Conservation (phyloP, 2,113 vertebrate species). For the Siphamia tubifer region DNA sequence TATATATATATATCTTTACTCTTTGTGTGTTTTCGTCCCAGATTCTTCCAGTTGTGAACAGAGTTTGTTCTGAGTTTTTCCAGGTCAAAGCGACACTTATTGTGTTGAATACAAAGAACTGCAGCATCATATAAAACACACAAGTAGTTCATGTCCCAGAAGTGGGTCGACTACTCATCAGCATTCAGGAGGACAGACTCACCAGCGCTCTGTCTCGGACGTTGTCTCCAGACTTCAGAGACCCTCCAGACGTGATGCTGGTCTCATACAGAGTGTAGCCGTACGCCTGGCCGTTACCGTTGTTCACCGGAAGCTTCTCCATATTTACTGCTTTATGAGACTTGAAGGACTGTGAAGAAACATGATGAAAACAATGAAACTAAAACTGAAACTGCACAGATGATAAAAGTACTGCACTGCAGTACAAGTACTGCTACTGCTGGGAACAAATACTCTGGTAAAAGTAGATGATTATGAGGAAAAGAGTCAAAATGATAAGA, state of each 20-base stretch:
- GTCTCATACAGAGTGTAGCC: slow-evolving; percentile 95
- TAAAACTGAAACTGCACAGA: no score
- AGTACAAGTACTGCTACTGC: no score
- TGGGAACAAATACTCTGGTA: no score
- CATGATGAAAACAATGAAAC: neutral
- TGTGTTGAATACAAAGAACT: neutral
- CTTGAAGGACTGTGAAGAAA: slow-evolving; percentile 80
- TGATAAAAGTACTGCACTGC: no score
- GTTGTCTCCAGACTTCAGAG: slow-evolving; percentile 79
- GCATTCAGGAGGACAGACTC: slow-evolving; percentile 8
- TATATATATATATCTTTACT: no score
- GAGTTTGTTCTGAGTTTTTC: no score
- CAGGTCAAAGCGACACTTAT: no score
- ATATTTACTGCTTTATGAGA: slow-evolving; percentile 86
- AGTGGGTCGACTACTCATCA: neutral
- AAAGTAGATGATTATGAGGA: no score
- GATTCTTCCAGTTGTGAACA: no score
- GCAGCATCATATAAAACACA: neutral
- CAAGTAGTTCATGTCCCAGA: neutral
- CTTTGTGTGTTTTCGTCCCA: no score
- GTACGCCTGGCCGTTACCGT: slow-evolving; percentile 85
- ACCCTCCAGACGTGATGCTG: slow-evolving; percentile 81
- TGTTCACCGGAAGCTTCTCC: slow-evolving; percentile 90
- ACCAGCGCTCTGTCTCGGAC: slow-evolving; percentile 90
- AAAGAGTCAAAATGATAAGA: no score